Percentiles rank a stretch among this genome's conserved stretches.
Conservation (phyloP, 2,113 vertebrate species). For the Phalacrocorax carbo region DNA sequence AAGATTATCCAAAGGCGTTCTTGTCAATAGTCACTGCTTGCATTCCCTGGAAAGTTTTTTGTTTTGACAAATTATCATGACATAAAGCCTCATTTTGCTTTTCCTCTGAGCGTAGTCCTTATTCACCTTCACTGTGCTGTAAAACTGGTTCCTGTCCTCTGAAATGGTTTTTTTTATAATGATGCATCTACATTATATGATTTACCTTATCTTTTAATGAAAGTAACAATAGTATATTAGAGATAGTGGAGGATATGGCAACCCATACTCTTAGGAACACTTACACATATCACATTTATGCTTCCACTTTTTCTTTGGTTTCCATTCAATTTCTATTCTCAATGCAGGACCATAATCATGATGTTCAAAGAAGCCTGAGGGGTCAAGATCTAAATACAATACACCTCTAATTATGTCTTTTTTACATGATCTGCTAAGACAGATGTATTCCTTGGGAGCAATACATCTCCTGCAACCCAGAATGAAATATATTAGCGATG, state of each 20-base stretch:
- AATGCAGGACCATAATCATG: background rate
- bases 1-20: background rate
- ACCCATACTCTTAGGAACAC: background rate
- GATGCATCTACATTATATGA: background rate
- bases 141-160: background rate
- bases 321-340: background rate
- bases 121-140: background rate
- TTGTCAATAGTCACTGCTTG: background rate
- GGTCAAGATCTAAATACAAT: background rate
- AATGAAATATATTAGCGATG: background rate
- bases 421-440: background rate
- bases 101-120: background rate
- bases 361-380: background rate
- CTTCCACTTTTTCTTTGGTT: background rate
- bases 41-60: background rate
- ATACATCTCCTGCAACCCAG: background rate
- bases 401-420: background rate
- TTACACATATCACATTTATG: background rate
- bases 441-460: background rate
- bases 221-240: background rate
- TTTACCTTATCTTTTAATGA: background rate
- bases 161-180: background rate
- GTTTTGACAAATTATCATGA: background rate
- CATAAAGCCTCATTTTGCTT: background rate
- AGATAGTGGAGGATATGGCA: background rate